Evolutionary conservation across 2,797 vertebrate species (phyloP), one percentile per base, ranked within the genome.

Genomic region (Varecia variegata): DNA sequence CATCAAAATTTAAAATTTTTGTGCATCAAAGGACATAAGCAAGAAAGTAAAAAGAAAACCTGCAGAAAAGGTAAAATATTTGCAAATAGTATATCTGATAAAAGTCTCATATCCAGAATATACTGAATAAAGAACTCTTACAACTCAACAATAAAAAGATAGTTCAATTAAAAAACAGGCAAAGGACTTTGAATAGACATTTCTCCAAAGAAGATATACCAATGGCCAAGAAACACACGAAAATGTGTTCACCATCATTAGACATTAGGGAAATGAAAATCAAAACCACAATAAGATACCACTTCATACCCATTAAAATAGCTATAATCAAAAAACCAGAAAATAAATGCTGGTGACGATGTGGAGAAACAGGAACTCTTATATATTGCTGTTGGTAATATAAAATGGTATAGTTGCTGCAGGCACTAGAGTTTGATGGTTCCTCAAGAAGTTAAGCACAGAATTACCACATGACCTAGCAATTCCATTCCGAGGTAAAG

Each of bases 251-350:
- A 84, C 65, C 50, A 77, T 70, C 62, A 88, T 32, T 70, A 88
- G 47, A 40, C 32, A 83, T 88, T 68, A 88, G n/a, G 50, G 43
- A 92, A 95, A 77, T 71, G 35, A 35, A 95, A 92, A 62, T 77
- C 35, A 60, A 93, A 82, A 71, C 40, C 62, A 93, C 52, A 58
- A 40, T 17, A 21, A 80, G 54, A 77, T 84, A 83, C 10, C 23
- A 70, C 27, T 30, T 83, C 23, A 95, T 11, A 70, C 10, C 43
- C 52, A 93, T 35, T 45, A 92, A 30, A 74, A 92, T 87, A n/a
- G 52, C 56, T 58, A 67, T 7, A 40, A 62, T 13, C 38, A 56
- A 15, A 73, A 82, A 89, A 47, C 14, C 68, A 86, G 11, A 92
- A 68, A 43, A 40, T 70, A 40, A 40, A 68, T 47, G 38, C 70